phyloP scores from a whole-genome alignment of 2,113 vertebrate species.

The Cyanoramphus novaezelandiae region DNA sequence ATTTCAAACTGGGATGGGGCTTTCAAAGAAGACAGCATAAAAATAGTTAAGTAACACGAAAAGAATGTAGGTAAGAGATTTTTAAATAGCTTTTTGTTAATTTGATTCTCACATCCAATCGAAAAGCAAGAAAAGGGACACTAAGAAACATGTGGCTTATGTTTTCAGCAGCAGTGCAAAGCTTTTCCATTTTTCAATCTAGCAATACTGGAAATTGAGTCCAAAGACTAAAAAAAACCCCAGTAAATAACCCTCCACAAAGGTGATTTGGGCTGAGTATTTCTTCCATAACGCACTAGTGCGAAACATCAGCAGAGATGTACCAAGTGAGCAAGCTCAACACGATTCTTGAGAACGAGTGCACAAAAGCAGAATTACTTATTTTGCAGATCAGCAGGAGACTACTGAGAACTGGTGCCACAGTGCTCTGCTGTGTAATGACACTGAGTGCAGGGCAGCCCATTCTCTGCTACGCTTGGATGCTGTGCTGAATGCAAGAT shows the following conservation, averaged over 20 bases:
- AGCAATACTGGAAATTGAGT: not conserved
- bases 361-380: not conserved
- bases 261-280: not conserved
- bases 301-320: not conserved
- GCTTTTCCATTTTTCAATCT: not conserved
- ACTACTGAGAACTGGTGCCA: not conserved
- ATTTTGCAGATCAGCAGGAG: not conserved
- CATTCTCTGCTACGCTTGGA: not conserved
- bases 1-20: not conserved
- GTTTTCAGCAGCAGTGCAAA: not conserved
- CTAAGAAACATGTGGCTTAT: not conserved
- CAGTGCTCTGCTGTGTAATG: rapidly evolving
- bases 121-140: not conserved
- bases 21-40: not conserved
- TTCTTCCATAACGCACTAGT: not conserved
- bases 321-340: not conserved
- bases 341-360: rapidly evolving
- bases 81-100: not conserved
- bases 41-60: not conserved
- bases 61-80: not conserved
- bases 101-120: not conserved
- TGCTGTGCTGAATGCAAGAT: not conserved
- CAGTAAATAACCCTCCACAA: not conserved
- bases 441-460: not conserved
- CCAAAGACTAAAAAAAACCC: not conserved